Evolutionary conservation across 1,140 invertebrate genomes (phyloP), one percentile per base, ranked within the genome.

Genomic region (Diachasma alloeum): DNA sequence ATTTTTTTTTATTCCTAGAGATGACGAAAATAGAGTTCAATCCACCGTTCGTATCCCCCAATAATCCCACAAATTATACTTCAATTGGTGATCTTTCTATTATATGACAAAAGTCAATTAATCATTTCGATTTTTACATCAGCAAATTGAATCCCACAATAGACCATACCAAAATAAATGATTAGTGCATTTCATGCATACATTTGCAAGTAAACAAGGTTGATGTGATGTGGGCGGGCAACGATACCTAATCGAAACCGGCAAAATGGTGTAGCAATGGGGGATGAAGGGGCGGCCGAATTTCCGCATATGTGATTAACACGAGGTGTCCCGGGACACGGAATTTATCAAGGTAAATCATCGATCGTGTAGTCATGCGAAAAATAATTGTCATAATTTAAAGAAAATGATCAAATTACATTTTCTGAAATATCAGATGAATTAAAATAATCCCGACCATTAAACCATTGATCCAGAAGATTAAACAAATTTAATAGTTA

Each of bases 231-330:
- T 24, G 59, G 81, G 75, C 63, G 70, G 68, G 37, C 48, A 67
- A n/a, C 53, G 73, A 79, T 83, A 82, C 83, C 84, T 86, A 85
- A 86, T 86, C 85, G 81, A 78, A 48, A 72, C 80, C 75, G 70
- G 48, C 42, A 37, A 77, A 67, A 78, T 81, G 74, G 80, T 70
- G 70, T 69, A 48, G 70, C 76, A 78, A 59, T 53, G 17, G n/a
- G 48, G 48, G 2, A 2, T 22, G 15, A 13, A 19, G 48, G 17
- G 48, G 59, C 22, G 24, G 59, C 24, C 3, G 59, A 31, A 15
- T 56, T 63, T 63, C 22, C 22, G 76, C 81, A 83, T 82, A 83
- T 82, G 85, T 81, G 78, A 82, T 83, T 84, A 83, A 82, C 82
- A 82, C 69, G 78, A 53, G 26, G 73, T 78, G 68, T 74, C 42